Base-by-base conservation (phyloP, 2,113 vertebrate species). In the Lagenorhynchus albirostris region DNA sequence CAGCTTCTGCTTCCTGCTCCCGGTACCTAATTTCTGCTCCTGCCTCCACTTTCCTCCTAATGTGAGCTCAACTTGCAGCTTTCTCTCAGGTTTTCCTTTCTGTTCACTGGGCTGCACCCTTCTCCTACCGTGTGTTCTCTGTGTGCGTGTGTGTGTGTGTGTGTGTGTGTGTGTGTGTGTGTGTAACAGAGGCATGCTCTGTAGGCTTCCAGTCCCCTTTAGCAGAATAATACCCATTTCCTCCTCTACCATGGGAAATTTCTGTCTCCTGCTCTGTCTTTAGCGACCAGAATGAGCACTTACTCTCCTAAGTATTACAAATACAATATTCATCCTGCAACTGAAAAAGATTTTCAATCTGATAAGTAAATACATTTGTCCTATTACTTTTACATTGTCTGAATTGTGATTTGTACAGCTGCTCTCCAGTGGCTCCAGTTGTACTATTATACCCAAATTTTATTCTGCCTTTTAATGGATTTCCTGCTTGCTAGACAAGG, bases 1-100 rank as follows among this genome's bases (percentile, higher is more conserved):
- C 99, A 99, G 99, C 99, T 98, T 99, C 98, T 99, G 98, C 98
- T 97, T 99, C 98, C 99, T 99, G 99, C 88, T 98, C 98, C 99
- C 41, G 99, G 98, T 98, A 99, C 98, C 98, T 99, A 98, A 98
- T 98, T 98, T 99, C 98, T 99, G 95, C 98, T 99, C 98, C 99
- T 99, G 99, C 98, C 98, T 99, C 98, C 97, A 98, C 98, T 98
- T 99, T 98, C 98, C 98, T 99, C 98, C 98, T 99, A 98, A 98
- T 95, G 98, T 98, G 99, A 99, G 98, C 98, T 99, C 98, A 97
- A 98, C 98, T 98, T 98, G 98, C 97, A 97, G 98, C 98, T 98
- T 97, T 98, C 98, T 98, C 97, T 98, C 97, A 80, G 98, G 97
- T 93, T 96, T 89, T 98, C 95, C 95, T 96, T 96, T 97, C 36